Base-by-base conservation (phyloP, 2,113 vertebrate species). In the Mormyrus iriodes region DNA sequence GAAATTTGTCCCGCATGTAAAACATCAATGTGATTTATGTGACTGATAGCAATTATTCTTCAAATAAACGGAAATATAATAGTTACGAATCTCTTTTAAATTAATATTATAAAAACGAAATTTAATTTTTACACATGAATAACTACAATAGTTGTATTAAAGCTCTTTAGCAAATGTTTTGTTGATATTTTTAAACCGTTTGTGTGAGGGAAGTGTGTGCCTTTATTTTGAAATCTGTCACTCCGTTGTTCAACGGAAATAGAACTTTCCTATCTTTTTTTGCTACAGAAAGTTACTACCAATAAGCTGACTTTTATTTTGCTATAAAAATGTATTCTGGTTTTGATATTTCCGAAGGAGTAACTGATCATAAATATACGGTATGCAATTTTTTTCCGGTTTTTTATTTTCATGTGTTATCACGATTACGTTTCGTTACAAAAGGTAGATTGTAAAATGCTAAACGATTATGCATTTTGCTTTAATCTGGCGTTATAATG, bases 171-270 rank as follows among this genome's bases (percentile, higher is more conserved):
- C 15, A 76, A 76, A 76, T 76, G 12, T 0, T 31, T 12, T 69
- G 61, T 19, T 39, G 31, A 35, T 42, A 19, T 76, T 35, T 79
- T 8, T 42, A 42, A 79, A 79, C 13, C 31, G 73, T 39, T 76
- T 79, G 61, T 3, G n/a, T 69, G 61, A 13, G 61, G 1, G 10
- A 12, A 79, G 31, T 42, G 73, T 17, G 35, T 19, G 46, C 83
- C 51, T 9, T 49, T 85, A 85, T 48, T 85, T 85, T 85, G 83
- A 85, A 85, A 85, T n/a, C n/a, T 9, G 42, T 49, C 83, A 35
- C 73, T 79, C 4, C 73, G 35, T 49, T 49, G 44, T 48, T n/a
- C 46, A 1, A 44, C 46, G 83, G 48, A 85, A 85, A 48, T 31
- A 48, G 48, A 85, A 69, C 61, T 69, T 69, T 69, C n/a, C 10